These are phyloP conservation scores for Acleris holmiana DNA, from an alignment of 2,888 invertebrate genomes.

Conservation along the genomic window DNA sequence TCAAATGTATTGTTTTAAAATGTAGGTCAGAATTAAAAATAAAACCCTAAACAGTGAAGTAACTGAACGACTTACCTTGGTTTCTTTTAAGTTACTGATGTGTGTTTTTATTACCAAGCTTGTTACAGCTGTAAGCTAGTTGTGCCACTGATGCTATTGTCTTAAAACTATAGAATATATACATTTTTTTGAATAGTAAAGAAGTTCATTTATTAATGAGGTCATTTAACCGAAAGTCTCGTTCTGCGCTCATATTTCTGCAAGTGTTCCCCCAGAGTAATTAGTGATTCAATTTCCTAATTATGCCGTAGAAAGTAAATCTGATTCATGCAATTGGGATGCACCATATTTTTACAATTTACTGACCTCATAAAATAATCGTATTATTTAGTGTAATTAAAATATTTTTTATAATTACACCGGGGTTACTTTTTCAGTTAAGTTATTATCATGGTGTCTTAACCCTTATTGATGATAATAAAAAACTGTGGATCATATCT, in stretches of 20 bases:
- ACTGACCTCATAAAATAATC: no score
- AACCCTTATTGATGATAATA: no score
- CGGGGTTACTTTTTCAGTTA: no score
- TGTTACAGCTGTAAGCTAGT: background rate
- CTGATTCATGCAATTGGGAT: conserved; percentile 2
- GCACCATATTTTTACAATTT: no score
- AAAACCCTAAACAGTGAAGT: background rate
- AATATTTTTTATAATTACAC: no score
- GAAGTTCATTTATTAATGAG: conserved; percentile 12
- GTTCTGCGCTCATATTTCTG: background rate
- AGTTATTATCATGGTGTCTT: no score
- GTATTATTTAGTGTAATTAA: no score
- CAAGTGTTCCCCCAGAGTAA: background rate
- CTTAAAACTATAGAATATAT: conserved; percentile 12
- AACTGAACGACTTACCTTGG: conserved; percentile 4
- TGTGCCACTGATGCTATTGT: conserved; percentile 11
- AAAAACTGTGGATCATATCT: no score
- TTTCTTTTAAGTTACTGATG: background rate
- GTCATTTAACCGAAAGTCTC: conserved; percentile 12
- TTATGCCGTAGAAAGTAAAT: conserved; percentile 8
- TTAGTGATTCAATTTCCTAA: conserved; percentile 11
- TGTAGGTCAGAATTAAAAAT: no score
- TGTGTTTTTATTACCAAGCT: background rate
- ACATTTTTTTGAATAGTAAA: conserved; percentile 7
- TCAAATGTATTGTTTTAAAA: background rate